Conservation (phyloP, 2,797 vertebrate species). For the Astyanax mexicanus region DNA sequence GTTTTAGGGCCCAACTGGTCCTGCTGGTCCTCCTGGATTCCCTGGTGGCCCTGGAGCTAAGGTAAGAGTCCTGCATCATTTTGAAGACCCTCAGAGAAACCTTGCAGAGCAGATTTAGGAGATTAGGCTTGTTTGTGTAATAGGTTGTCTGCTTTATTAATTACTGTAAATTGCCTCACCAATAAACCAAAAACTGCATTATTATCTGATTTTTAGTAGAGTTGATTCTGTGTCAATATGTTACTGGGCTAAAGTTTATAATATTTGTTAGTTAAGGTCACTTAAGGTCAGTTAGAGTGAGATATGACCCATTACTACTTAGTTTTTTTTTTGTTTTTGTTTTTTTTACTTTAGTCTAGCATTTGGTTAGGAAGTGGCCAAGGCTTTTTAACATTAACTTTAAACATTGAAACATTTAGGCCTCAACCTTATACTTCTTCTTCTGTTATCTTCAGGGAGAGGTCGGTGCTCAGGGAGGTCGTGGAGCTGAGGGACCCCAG, state of each 20-base stretch:
- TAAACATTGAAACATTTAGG: no score
- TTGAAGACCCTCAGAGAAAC: background rate
- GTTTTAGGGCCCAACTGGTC: constrained; percentile 91
- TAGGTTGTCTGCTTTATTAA: background rate
- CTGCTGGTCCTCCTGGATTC: constrained; percentile 94
- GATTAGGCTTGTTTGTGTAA: background rate
- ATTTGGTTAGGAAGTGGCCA: no score
- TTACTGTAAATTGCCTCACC: background rate
- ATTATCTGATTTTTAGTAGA: background rate
- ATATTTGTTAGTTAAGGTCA: background rate
- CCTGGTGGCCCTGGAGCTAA: constrained; percentile 95
- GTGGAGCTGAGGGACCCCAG: constrained; percentile 91
- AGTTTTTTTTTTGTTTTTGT: background rate
- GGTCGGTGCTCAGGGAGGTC: constrained; percentile 87
- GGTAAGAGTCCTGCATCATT: constrained; percentile 76
- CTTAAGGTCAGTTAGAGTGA: background rate
- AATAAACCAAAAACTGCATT: background rate
- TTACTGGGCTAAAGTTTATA: constrained; percentile 8
- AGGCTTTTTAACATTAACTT: no score
- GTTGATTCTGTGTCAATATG: background rate
- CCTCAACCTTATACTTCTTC: background rate
- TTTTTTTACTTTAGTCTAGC: no score
- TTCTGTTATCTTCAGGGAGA: constrained; percentile 84
- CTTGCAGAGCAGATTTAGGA: background rate
- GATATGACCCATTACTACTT: background rate